Percentiles rank a stretch among this genome's conserved stretches.
Conservation (phyloP, 1,140 invertebrate genomes). For the Nomia melanderi region DNA sequence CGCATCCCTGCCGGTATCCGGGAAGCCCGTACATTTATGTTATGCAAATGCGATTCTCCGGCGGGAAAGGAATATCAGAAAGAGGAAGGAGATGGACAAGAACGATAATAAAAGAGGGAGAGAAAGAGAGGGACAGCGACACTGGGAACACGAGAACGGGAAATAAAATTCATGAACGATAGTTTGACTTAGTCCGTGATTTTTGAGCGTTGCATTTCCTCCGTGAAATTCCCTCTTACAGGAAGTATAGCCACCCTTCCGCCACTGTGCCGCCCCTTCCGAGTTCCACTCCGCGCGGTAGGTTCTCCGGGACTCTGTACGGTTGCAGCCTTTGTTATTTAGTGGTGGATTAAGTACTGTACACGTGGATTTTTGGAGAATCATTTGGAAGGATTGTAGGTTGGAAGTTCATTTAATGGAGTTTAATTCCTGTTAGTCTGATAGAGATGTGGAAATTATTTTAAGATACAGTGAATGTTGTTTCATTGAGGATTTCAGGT, state of each 20-base stretch:
- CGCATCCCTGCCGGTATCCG: neutral
- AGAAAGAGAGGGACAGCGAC: slow-evolving; percentile 35
- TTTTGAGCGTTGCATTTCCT: slow-evolving; percentile 35
- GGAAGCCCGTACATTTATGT: slow-evolving; percentile 57
- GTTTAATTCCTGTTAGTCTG: too few species aligned
- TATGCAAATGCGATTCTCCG: slow-evolving; percentile 59
- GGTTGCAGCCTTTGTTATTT: too few species aligned
- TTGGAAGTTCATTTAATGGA: too few species aligned
- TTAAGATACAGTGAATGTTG: too few species aligned
- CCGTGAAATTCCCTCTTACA: slow-evolving; percentile 12
- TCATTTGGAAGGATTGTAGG: too few species aligned
- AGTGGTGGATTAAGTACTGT: too few species aligned
- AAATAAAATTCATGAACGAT: slow-evolving; percentile 57
- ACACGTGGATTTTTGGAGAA: too few species aligned
- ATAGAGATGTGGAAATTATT: too few species aligned
- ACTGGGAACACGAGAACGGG: neutral
- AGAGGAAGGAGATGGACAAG: too few species aligned
- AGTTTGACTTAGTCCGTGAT: slow-evolving; percentile 47
- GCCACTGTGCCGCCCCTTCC: neutral
- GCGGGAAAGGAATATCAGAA: slow-evolving; percentile 33
- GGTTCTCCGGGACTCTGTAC: neutral
- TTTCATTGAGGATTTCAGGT: too few species aligned
- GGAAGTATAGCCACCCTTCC: neutral
- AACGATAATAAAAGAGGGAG: too few species aligned
- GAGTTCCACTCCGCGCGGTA: neutral